phyloP scores from a whole-genome alignment of 2,113 vertebrate genomes.

The Camelus bactrianus region DNA sequence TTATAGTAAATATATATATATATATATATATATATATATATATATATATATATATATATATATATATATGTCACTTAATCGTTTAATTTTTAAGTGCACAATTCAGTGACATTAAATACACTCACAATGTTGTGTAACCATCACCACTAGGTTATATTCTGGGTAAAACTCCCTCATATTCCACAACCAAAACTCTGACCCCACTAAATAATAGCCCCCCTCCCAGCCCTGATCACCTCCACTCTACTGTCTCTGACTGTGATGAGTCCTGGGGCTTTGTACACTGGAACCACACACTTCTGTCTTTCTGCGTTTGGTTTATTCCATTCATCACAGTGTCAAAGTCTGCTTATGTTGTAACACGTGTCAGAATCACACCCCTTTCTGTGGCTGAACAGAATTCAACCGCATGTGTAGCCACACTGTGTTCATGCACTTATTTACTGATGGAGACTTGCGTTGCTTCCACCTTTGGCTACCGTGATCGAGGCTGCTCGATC shows the following conservation, averaged over 20 bases:
- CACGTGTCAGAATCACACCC: not conserved
- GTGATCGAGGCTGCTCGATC: not conserved
- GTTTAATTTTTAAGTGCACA: not conserved
- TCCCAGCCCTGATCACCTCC: too few species aligned
- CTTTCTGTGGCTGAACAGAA: not conserved
- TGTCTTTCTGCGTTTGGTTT: not conserved
- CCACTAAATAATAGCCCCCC: not conserved
- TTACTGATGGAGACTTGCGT: not conserved
- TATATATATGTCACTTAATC: not conserved
- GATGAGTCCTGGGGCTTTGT: not conserved
- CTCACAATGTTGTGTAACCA: not conserved
- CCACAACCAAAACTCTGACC: not conserved
- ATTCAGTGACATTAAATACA: not conserved
- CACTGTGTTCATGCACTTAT: not conserved
- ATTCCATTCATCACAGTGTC: not conserved
- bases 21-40: not conserved
- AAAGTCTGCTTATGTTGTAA: not conserved
- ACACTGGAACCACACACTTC: not conserved
- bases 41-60: not conserved
- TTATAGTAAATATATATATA: not conserved
- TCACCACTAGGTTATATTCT: not conserved
- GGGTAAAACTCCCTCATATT: not conserved
- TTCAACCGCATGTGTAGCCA: too few species aligned
- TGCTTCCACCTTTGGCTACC: not conserved
- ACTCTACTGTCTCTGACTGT: not conserved